Conservation (phyloP, 2,113 vertebrate species). For the Tricholaema leucomelas region DNA sequence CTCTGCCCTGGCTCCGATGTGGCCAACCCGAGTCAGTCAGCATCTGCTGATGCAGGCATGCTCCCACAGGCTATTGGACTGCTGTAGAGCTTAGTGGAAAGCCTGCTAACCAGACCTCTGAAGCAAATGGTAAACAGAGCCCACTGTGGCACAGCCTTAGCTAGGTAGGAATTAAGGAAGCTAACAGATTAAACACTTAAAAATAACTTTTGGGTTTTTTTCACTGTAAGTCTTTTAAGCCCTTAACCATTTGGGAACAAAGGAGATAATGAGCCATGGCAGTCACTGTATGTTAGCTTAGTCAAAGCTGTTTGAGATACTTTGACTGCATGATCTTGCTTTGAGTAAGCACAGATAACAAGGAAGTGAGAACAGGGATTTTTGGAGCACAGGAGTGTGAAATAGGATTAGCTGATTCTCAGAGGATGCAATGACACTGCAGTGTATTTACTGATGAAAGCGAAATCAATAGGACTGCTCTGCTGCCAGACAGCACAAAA, state of each 20-base stretch:
- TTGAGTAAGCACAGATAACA: constrained; percentile 1
- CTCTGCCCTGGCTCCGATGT: not conserved
- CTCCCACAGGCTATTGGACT: not conserved
- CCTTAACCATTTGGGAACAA: not conserved
- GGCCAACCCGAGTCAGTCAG: not conserved
- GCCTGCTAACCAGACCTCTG: not conserved
- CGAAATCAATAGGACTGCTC: constrained; percentile 62
- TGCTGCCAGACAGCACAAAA: constrained; percentile 57
- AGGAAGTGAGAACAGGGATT: constrained; percentile 10
- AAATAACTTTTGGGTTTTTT: constrained; percentile 12
- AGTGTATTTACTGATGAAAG: constrained; percentile 21
- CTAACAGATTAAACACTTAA: constrained; percentile 40
- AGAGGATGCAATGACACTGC: constrained; percentile 20
- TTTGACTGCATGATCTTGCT: not conserved
- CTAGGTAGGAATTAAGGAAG: constrained; percentile 11
- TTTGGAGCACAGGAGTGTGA: constrained; percentile 56
- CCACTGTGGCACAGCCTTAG: not conserved
- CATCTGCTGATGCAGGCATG: accelerated
- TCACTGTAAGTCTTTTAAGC: constrained; percentile 2
- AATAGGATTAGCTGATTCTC: constrained; percentile 71
- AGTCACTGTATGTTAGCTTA: not conserved
- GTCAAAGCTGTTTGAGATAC: constrained; percentile 6
- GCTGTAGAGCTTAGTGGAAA: not conserved
- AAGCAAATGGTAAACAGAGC: not conserved
- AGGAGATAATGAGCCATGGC: not conserved